phyloP scores from a whole-genome alignment of 2,797 vertebrate species.

The Furcifer pardalis region DNA sequence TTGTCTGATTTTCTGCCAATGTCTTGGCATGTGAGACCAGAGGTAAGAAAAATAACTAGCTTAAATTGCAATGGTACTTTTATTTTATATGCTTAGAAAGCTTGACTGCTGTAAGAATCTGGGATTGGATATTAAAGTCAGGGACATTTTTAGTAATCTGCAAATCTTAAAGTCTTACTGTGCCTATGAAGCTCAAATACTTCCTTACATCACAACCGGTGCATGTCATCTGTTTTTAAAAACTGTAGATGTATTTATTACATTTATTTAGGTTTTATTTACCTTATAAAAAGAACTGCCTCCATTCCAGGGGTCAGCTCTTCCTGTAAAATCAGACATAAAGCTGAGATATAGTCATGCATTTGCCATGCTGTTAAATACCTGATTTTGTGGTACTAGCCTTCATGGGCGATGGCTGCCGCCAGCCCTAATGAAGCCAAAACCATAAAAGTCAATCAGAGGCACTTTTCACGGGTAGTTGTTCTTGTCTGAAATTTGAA shows the following conservation, averaged over 20 bases:
- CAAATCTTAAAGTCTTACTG: constrained; percentile 8
- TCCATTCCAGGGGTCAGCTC: constrained; percentile 24
- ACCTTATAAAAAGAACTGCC: constrained; percentile 37
- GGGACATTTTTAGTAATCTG: constrained; percentile 31
- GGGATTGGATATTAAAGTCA: not conserved
- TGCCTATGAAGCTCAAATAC: constrained; percentile 48
- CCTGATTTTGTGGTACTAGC: constrained; percentile 16
- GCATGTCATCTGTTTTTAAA: constrained; percentile 33
- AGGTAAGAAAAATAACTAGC: not conserved
- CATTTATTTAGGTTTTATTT: constrained; percentile 55
- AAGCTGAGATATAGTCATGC: constrained; percentile 28
- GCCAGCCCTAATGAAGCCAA: not conserved
- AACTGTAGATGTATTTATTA: constrained; percentile 26
- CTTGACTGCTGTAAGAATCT: constrained; percentile 34
- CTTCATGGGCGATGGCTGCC: not conserved
- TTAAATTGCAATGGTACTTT: constrained; percentile 49
- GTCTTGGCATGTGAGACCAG: not conserved
- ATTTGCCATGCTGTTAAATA: constrained; percentile 46
- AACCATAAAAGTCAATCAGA: not conserved
- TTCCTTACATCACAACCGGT: constrained; percentile 6
- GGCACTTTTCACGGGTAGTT: not conserved
- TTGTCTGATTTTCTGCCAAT: fast-evolving
- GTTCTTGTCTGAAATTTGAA: too few relatives aligned
- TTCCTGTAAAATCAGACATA: constrained; percentile 36
- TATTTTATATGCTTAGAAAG: constrained; percentile 28